These are phyloP conservation scores for Montipora foliosa DNA, from an alignment of 64 coral and sea anemone species.

Conservation along the genomic window DNA sequence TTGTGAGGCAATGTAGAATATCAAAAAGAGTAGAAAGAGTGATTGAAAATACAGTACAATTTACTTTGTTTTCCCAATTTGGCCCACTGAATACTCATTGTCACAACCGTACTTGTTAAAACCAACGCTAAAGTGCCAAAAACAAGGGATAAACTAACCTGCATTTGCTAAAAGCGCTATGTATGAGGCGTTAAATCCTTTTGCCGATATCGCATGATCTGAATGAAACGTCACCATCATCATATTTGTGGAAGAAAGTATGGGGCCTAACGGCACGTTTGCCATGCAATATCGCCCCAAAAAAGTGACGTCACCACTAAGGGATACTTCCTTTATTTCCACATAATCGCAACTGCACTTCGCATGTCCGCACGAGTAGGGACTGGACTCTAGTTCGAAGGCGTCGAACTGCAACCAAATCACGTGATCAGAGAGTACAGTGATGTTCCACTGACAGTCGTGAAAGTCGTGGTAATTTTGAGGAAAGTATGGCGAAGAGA, in stretches of 20 bases:
- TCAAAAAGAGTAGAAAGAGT: too few species aligned
- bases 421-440: slow-evolving; percentile 38
- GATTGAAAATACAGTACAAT: too few species aligned
- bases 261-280: neutral
- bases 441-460: slow-evolving; percentile 65
- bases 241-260: slow-evolving; percentile 23
- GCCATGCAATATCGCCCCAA: slow-evolving; percentile 27
- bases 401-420: slow-evolving; percentile 53
- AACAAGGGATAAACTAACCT: neutral
- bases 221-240: slow-evolving; percentile 55
- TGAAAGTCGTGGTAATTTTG: slow-evolving; percentile 50
- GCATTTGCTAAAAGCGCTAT: neutral
- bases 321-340: slow-evolving; percentile 3
- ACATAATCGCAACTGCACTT: slow-evolving; percentile 39
- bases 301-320: neutral
- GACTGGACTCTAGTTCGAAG: slow-evolving; percentile 63
- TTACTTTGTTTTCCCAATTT: too few species aligned
- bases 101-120: too few species aligned
- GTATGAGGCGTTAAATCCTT: slow-evolving; percentile 44
- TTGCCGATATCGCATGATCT: slow-evolving; percentile 34
- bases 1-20: too few species aligned
- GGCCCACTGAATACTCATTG: too few species aligned
- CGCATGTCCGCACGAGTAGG: neutral
- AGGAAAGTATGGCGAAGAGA: slow-evolving; percentile 68
- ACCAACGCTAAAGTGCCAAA: too few species aligned